Percentiles rank a stretch among this genome's conserved stretches.
These are phyloP conservation scores for Rhynchotus rufescens DNA, from an alignment of 2,797 vertebrate species.

Conservation along the genomic window DNA sequence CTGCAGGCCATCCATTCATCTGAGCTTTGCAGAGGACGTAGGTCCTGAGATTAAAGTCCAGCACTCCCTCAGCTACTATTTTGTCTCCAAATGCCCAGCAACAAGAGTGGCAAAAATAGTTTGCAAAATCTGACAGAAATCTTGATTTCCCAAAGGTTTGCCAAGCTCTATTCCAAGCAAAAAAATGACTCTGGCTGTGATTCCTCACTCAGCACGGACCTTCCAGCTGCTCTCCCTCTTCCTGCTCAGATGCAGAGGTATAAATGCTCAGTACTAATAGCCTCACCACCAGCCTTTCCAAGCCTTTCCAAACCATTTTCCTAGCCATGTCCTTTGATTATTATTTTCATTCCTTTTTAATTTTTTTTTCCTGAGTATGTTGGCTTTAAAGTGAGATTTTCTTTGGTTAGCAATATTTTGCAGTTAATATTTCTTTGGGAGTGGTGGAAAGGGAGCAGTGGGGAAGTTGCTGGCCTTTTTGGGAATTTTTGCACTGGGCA, in stretches of 20 bases:
- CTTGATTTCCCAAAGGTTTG: constrained; percentile 11
- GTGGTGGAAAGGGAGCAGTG: background rate
- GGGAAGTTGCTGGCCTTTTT: background rate
- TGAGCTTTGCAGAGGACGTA: background rate
- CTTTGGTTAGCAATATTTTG: background rate
- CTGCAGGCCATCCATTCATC: constrained; percentile 35
- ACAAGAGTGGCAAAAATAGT: constrained; percentile 44
- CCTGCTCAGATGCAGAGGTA: background rate
- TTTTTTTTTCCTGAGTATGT: background rate
- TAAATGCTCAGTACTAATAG: background rate
- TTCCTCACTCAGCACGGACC: background rate
- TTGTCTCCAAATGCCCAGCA: constrained; percentile 39
- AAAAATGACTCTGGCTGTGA: background rate
- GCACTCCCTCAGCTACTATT: background rate
- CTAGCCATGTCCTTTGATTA: background rate
- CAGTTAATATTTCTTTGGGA: constrained; percentile 7
- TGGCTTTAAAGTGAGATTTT: background rate
- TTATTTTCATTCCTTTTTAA: constrained; percentile 2
- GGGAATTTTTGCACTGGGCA: background rate
- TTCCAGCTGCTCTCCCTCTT: background rate
- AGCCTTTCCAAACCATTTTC: background rate
- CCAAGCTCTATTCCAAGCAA: constrained; percentile 23
- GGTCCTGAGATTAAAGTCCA: constrained; percentile 14
- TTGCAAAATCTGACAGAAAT: constrained; percentile 25
- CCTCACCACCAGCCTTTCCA: background rate